These are phyloP conservation scores for Drosophila recens DNA, from an alignment of 2,888 invertebrate species.

Conservation along the genomic window DNA sequence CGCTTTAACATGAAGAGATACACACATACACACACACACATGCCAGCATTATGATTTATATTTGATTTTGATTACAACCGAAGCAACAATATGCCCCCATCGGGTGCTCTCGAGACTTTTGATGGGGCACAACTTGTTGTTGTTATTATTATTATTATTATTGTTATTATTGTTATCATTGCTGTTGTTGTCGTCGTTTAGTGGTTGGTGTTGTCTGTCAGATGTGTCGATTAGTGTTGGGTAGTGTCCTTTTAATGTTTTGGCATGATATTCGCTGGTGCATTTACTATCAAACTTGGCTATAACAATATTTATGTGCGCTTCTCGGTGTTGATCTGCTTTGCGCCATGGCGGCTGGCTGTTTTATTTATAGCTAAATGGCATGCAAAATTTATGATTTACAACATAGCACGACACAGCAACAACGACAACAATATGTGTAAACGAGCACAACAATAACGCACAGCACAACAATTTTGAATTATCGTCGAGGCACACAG, in stretches of 20 bases:
- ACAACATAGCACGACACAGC: constrained; percentile 66
- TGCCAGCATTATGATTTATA: constrained; percentile 73
- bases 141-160: constrained; percentile 7
- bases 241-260: constrained; percentile 34
- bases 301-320: constrained; percentile 74
- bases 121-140: constrained; percentile 50
- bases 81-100: constrained; percentile 62
- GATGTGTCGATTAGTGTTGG: constrained; percentile 28
- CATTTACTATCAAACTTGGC: constrained; percentile 75
- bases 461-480: constrained; percentile 28
- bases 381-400: constrained; percentile 79
- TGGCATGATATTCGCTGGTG: constrained; percentile 53
- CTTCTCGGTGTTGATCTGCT: constrained; percentile 44
- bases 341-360: constrained; percentile 37
- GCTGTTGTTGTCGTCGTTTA: constrained; percentile 15
- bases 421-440: constrained; percentile 31
- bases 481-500: constrained; percentile 29
- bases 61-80: constrained; percentile 78
- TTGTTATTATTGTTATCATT: constrained; percentile 1
- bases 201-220: constrained; percentile 10
- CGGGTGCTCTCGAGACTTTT: constrained; percentile 11
- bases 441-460: constrained; percentile 37
- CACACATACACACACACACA: constrained; percentile 23
- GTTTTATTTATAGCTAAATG: constrained; percentile 76
- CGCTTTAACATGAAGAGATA: constrained; percentile 67